Base-by-base conservation (phyloP, 2,797 vertebrate species). In the Sarcoramphus papa region DNA sequence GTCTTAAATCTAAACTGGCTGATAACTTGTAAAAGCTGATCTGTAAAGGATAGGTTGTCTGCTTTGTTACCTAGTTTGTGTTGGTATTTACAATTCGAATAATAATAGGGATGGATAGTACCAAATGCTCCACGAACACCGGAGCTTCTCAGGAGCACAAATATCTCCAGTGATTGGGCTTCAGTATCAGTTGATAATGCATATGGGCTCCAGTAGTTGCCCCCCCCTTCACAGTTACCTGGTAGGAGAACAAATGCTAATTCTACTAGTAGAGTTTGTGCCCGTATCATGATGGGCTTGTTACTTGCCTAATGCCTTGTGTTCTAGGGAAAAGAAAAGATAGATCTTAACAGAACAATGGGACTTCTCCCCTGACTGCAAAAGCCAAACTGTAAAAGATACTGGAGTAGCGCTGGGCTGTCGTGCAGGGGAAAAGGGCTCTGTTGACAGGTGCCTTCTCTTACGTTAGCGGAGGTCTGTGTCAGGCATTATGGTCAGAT, bases 241-340 rank as follows among this genome's bases (percentile, higher is more conserved):
- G 33, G 7, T n/a, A 31, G 37, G 28, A 12, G 51, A 57, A 21
- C 21, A 47, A 72, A 43, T 0, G 3, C 33, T 20, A 15, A 30
- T 50, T 92, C 37, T 69, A 0, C 2, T 76, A 23, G 5, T 31
- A 68, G 57, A 78, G 28, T 65, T 80, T 56, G 23, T 63, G 40
- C 9, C 14, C 3, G 0, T 60, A 2, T 77, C 5, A 1, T 1
- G 2, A 12, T 40, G 20, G 48, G 23, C 27, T 90, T 50, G 30
- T 45, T 69, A 23, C 12, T 86, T 76, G 41, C 16, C 51, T 75
- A 41, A 50, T 47, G 64, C 10, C 25, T 35, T 67, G 33, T 59
- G 14, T 80, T 63, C 27, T 13, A 14, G 12, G 24, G 8, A 64
- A 53, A 24, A 60, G 5, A 50, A 65, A 74, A 64, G 9, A 35